Conservation (phyloP, 2,888 invertebrate genomes). For the Leucoptera coffeella region DNA sequence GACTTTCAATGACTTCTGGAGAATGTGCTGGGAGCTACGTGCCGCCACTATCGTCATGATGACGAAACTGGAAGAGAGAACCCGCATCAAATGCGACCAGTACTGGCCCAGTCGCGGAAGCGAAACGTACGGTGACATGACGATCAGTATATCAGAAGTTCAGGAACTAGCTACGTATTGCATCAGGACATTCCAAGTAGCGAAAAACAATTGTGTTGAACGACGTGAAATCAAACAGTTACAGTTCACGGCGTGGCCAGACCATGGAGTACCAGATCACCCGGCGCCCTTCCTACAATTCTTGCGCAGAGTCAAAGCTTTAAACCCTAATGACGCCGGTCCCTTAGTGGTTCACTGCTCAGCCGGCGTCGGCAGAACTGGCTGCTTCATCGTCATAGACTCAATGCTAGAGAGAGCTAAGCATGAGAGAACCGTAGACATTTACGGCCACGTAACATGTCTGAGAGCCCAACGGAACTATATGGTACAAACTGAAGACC, state of each 20-base stretch:
- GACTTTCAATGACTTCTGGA: slow-evolving; percentile 97
- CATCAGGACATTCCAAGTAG: slow-evolving; percentile 92
- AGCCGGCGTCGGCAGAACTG: slow-evolving; percentile 87
- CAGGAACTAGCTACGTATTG: slow-evolving; percentile 98
- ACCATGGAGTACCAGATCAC: slow-evolving; percentile 98
- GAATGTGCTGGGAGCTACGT: slow-evolving; percentile 98
- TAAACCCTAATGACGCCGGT: slow-evolving; percentile 89
- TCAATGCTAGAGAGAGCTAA: slow-evolving; percentile 97
- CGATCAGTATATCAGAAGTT: slow-evolving; percentile 88
- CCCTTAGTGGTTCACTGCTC: slow-evolving; percentile 94
- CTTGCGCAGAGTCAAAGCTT: slow-evolving; percentile 82
- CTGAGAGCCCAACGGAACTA: slow-evolving; percentile 96
- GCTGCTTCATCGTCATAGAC: slow-evolving; percentile 98
- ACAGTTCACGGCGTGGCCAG: slow-evolving; percentile 99
- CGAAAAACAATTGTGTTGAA: slow-evolving; percentile 73
- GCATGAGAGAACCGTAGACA: slow-evolving; percentile 96
- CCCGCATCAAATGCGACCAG: slow-evolving; percentile 93
- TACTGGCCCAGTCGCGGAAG: slow-evolving; percentile 97
- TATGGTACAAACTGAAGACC: slow-evolving; percentile 99
- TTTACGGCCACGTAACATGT: slow-evolving; percentile 98
- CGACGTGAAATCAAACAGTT: slow-evolving; percentile 93
- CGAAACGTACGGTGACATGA: slow-evolving; percentile 93
- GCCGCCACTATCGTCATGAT: slow-evolving; percentile 97
- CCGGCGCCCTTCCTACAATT: slow-evolving; percentile 98
- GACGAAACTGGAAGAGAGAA: slow-evolving; percentile 96